Conservation (phyloP, 2,888 invertebrate species). For the Eilema depressum region DNA sequence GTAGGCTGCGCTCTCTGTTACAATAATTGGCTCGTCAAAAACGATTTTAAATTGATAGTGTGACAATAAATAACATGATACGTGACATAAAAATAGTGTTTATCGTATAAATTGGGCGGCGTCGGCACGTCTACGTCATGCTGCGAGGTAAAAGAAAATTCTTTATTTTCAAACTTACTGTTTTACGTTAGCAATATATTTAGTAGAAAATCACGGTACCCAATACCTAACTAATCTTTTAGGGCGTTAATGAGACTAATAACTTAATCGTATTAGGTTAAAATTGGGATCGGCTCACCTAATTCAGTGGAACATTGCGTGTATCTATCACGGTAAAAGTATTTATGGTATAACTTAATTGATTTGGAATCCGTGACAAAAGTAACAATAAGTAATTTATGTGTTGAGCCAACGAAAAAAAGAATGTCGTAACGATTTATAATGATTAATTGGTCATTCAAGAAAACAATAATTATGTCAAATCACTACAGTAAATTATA, state of each 20-base stretch:
- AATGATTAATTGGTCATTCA: slow-evolving; percentile 24
- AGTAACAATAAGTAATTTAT: slow-evolving; percentile 15
- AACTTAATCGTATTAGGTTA: slow-evolving; percentile 42
- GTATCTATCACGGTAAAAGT: slow-evolving; percentile 14
- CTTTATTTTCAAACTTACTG: slow-evolving; percentile 22
- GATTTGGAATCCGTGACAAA: background rate
- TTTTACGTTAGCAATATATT: slow-evolving; percentile 9
- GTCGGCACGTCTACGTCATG: slow-evolving; percentile 77
- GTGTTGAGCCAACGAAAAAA: slow-evolving; percentile 25
- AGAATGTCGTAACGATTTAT: slow-evolving; percentile 21
- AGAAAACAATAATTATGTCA: slow-evolving; percentile 28
- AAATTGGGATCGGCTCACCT: slow-evolving; percentile 21
- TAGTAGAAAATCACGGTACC: slow-evolving; percentile 20
- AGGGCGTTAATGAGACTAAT: slow-evolving; percentile 36
- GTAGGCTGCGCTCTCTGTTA: slow-evolving; percentile 42
- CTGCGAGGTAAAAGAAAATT: slow-evolving; percentile 72
- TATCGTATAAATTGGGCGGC: slow-evolving; percentile 74
- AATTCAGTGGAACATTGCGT: slow-evolving; percentile 13
- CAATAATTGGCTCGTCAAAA: slow-evolving; percentile 52
- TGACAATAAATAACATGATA: slow-evolving; percentile 73
- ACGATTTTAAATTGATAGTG: slow-evolving; percentile 64
- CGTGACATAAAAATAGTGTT: slow-evolving; percentile 77
- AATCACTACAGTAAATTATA: slow-evolving; percentile 25
- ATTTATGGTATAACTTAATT: slow-evolving; percentile 11
- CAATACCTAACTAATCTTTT: slow-evolving; percentile 28